Evolutionary conservation across 2,888 invertebrate genomes (phyloP), one percentile per base, ranked within the genome.

Genomic region (Microdon myrmicae): DNA sequence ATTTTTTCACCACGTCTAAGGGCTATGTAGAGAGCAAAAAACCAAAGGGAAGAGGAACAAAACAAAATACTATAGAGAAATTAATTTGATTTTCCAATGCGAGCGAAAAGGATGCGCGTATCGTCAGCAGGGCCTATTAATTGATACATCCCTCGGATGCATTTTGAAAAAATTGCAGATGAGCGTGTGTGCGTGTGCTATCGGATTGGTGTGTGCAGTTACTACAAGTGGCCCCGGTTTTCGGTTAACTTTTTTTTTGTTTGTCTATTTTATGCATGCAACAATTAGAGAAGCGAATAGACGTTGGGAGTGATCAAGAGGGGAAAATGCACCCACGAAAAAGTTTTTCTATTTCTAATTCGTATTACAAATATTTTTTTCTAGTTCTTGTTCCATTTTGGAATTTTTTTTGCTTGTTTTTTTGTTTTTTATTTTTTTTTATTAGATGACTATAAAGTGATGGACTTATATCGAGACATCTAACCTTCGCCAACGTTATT

Each of bases 151-250:
- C 28, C 34, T 25, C 26, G 39, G 19, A 51, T 64, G 64, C 64
- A 64, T 41, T 64, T 54, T 58, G 41, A 61, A 64, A 51, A 64
- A 64, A 64, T 64, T 58, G 64, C 64, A 47, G 45, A 43, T 43
- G 38, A 23, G 25, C 10, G 2, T 38, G 64, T 64, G 51, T 58
- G 32, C 6, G 64, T 53, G 31, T 23, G 17, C 16, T 9, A 25
- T 26, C 6, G 17, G 16, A n/a, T 32, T 49, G 44, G 45, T 47
- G 59, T 53, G 51, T 53, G 58, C 64, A 64, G 64, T 64, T 64
- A 51, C 53, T 64, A 64, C 64, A 64, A 64, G 64, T 64, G 58
- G 47, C 43, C 51, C 58, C 45, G 43, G 58, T 41, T 47, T 39
- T 48, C 49, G n/a, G n/a, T n/a, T n/a, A n/a, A 26, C 43, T 13